Conservation (phyloP, 2,888 invertebrate species). For the Anarsia innoxiella region DNA sequence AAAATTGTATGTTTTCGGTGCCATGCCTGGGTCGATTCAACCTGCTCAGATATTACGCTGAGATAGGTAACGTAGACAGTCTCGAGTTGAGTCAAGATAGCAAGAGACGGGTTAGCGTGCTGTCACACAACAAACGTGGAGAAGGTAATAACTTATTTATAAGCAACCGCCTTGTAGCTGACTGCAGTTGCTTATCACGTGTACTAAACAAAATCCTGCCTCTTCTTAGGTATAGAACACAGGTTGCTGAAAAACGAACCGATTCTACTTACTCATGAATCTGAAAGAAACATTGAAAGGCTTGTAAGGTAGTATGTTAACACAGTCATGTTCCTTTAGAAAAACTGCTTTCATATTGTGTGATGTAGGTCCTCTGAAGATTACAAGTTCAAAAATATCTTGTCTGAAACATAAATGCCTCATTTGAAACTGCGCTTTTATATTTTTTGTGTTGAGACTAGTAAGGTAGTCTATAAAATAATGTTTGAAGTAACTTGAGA, state of each 20-base stretch:
- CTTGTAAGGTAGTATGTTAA: no score
- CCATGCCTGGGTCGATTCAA: conserved; percentile 3
- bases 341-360: no score
- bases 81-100: conserved; percentile 24
- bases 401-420: no score
- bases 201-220: conserved; percentile 21
- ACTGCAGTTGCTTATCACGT: conserved; percentile 24
- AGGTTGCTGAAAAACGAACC: no score
- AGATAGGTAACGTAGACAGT: conserved; percentile 15
- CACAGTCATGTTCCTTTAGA: no score
- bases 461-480: conserved; percentile 30
- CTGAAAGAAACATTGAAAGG: no score
- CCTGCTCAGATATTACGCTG: conserved; percentile 8
- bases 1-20: conserved; percentile 5
- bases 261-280: no score
- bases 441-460: no score
- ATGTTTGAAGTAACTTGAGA: conserved; percentile 40
- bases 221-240: no score
- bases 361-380: no score
- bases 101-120: conserved; percentile 29
- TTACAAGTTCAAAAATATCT: no score
- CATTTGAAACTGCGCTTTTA: no score
- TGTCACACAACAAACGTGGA: conserved; percentile 27
- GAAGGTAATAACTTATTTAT: conserved; percentile 55
- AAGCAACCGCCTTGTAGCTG: conserved; percentile 34